phyloP scores from a whole-genome alignment of 2,888 invertebrate genomes.

The Mimas tiliae region DNA sequence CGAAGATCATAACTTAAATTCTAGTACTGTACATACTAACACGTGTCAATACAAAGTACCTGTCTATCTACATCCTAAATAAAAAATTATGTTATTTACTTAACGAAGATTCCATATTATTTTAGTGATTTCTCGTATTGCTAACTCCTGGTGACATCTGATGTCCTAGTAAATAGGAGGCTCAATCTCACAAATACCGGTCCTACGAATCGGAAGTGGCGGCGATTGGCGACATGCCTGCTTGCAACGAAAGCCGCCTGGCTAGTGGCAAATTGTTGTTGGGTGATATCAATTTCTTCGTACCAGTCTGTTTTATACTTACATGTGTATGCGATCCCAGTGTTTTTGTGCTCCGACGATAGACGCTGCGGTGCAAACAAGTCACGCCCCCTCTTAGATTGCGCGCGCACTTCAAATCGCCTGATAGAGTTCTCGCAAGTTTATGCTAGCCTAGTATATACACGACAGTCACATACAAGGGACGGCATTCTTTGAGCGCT shows the following conservation, averaged over 20 bases:
- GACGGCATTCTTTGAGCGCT: slow-evolving; percentile 53
- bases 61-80: neutral
- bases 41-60: too few species aligned
- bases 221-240: slow-evolving; percentile 50
- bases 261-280: slow-evolving; percentile 38
- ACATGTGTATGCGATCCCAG: slow-evolving; percentile 35
- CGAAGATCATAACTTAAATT: too few species aligned
- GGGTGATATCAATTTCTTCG: slow-evolving; percentile 13
- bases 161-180: slow-evolving; percentile 57
- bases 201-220: slow-evolving; percentile 46
- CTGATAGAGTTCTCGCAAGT: slow-evolving; percentile 34
- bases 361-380: slow-evolving; percentile 29
- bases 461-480: slow-evolving; percentile 68
- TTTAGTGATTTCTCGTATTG: neutral
- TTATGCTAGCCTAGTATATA: slow-evolving; percentile 63
- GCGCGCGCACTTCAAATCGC: slow-evolving; percentile 39
- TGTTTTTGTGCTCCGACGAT: slow-evolving; percentile 42
- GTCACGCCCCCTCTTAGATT: slow-evolving; percentile 34
- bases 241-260: slow-evolving; percentile 49
- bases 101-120: neutral
- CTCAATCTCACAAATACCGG: slow-evolving; percentile 53
- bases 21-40: too few species aligned
- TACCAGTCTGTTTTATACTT: neutral
- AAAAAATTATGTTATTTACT: too few species aligned
- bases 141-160: slow-evolving; percentile 46